These are phyloP conservation scores for Hassar affinis DNA, from an alignment of 2,113 vertebrate genomes.

Conservation along the genomic window DNA sequence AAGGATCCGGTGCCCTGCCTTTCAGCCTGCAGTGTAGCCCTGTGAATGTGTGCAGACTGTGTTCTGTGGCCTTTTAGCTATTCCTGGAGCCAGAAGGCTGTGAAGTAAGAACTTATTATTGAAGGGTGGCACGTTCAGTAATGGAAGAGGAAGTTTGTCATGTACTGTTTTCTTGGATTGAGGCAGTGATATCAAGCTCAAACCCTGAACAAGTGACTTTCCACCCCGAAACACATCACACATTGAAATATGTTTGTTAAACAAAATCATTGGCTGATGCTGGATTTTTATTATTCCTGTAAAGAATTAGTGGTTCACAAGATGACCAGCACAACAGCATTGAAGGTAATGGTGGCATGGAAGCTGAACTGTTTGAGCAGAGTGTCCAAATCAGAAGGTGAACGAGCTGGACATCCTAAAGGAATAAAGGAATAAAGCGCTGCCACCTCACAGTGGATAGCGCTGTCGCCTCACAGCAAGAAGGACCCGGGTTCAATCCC, in stretches of 20 bases:
- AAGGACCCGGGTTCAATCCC: no score
- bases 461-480: no score
- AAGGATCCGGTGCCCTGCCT: slow-evolving; percentile 54
- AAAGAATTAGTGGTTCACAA: background rate
- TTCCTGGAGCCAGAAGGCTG: slow-evolving; percentile 2
- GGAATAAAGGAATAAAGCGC: background rate
- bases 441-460: background rate
- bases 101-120: slow-evolving; percentile 21
- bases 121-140: background rate
- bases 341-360: background rate
- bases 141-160: background rate
- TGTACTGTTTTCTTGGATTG: background rate
- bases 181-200: background rate
- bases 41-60: slow-evolving; percentile 6
- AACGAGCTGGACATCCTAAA: background rate
- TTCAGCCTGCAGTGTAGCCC: slow-evolving; percentile 34
- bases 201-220: background rate
- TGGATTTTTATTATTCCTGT: background rate
- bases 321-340: background rate
- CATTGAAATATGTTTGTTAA: background rate
- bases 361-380: background rate
- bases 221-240: background rate
- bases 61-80: slow-evolving; percentile 22
- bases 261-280: background rate
- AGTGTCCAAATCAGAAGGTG: background rate